Base-by-base conservation (phyloP, 1,140 invertebrate species). In the Rhynchophorus ferrugineus region DNA sequence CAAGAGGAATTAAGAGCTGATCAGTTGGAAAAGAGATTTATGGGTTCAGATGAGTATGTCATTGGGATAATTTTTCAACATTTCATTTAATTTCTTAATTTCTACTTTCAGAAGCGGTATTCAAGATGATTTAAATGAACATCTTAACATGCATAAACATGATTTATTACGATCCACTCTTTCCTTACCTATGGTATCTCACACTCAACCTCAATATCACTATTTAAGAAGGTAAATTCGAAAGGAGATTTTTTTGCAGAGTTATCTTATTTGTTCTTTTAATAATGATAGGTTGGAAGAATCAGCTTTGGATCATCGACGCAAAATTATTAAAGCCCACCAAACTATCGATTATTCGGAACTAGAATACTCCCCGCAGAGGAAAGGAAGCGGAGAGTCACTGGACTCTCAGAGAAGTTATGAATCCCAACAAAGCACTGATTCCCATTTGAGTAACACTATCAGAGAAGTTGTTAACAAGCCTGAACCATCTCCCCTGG, bases 361-460 rank as follows among this genome's bases (percentile, higher is more conserved):
- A 43, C 52, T 66, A n/a, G 61, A 63, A 19, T 35, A 61, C 47
- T 57, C 45, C 2, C 59, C 60, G 7, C 56, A 59, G 9, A 65
- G 75, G 13, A 78, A 78, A 62, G 75, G 73, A 9, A 78, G 76
- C 48, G 63, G 75, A 16, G 77, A 80, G 55, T 78, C 75, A 45
- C 62, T 79, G 21, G 70, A 71, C 3, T 77, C 75, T 41, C 67
- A 74, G 39, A 51, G 56, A n/a, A 68, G 64, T 50, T 60, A 57
- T 18, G 63, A 63, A 39, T 67, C 62, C 7, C 60, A 63, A 34
- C 61, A 59, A 13, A 63, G 61, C 46, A 45, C 57, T 13, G 62
- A 66, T 45, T 64, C 63, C 20, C 59, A 65, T 43, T 48, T 50
- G 7, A 59, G 54, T 18, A 24, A 49, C 2, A 59, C 58, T 13